A percentile compares a stretch with the other conserved stretches of the same genome.
These are phyloP conservation scores for Lapara coniferarum DNA, from an alignment of 2,888 invertebrate species.

Conservation along the genomic window DNA sequence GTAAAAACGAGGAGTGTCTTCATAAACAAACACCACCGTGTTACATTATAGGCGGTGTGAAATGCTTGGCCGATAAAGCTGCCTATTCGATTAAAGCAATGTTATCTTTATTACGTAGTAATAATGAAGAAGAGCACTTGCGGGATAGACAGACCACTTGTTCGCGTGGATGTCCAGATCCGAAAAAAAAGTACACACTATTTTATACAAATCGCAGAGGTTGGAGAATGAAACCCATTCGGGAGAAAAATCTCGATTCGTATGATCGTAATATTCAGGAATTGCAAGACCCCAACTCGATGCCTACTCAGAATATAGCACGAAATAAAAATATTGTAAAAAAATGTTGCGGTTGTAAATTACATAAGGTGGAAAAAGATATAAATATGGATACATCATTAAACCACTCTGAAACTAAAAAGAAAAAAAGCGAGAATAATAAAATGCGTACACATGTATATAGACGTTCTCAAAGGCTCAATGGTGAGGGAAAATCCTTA, in stretches of 20 bases:
- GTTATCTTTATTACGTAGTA: slow-evolving; percentile 33
- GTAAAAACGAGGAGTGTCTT: slow-evolving; percentile 20
- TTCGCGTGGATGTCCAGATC: slow-evolving; percentile 40
- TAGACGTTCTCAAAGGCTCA: background rate
- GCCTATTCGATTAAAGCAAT: slow-evolving; percentile 30
- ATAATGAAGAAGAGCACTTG: slow-evolving; percentile 13
- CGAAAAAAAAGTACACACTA: slow-evolving; percentile 47
- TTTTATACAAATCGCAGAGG: slow-evolving; percentile 47
- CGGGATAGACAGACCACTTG: background rate
- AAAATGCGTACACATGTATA: background rate
- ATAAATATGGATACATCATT: background rate
- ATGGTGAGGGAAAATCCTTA: background rate
- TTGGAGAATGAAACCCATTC: slow-evolving; percentile 55
- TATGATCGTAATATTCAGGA: background rate
- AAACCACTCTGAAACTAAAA: background rate
- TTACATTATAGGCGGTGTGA: slow-evolving; percentile 32
- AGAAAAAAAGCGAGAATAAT: slow-evolving; percentile 3
- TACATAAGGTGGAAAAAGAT: background rate
- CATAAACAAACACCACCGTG: background rate
- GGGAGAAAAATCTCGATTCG: slow-evolving; percentile 22
- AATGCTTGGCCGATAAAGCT: slow-evolving; percentile 33
- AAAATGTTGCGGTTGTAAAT: slow-evolving; percentile 10
- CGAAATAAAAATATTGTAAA: background rate
- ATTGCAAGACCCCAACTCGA: background rate
- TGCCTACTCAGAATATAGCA: background rate